These are phyloP conservation scores for Phorcus lineatus DNA, from an alignment of 2,888 invertebrate genomes.

Conservation along the genomic window DNA sequence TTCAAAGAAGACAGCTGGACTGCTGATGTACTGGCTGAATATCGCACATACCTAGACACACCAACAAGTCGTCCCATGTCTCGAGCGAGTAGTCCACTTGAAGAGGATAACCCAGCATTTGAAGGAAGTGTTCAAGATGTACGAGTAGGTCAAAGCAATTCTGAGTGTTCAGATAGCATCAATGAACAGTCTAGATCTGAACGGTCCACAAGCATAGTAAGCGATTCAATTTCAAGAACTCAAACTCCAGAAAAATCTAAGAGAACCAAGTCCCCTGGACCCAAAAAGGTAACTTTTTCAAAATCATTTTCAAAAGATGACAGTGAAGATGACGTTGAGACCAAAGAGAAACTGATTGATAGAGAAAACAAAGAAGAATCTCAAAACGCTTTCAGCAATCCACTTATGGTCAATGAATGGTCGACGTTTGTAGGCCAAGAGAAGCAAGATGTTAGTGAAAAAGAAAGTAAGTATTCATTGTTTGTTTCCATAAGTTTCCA, in stretches of 20 bases:
- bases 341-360: constrained; percentile 27
- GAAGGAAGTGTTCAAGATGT: constrained; percentile 37
- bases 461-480: not conserved
- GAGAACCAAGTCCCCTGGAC: not conserved
- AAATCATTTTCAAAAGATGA: constrained; percentile 18
- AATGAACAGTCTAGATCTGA: not conserved
- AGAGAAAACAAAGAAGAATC: constrained; percentile 35
- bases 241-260: not conserved
- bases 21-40: constrained; percentile 27
- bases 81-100: constrained; percentile 19
- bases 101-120: constrained; percentile 37
- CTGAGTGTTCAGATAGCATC: not conserved
- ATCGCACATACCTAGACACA: constrained; percentile 19
- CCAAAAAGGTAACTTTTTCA: not conserved
- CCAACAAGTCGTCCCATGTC: not conserved
- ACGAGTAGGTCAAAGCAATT: not conserved
- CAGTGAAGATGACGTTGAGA: constrained; percentile 27
- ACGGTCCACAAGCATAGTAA: not conserved
- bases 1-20: constrained; percentile 31
- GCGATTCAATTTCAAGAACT: not conserved
- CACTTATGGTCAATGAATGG: constrained; percentile 51
- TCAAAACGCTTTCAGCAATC: constrained; percentile 60
- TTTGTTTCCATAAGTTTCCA: not conserved
- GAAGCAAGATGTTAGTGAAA: not conserved
- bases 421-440: constrained; percentile 53